A percentile compares a stretch with the other conserved stretches of the same genome.
Evolutionary conservation across 2,888 invertebrate genomes (phyloP).

Genomic region (Lasius platythorax): DNA sequence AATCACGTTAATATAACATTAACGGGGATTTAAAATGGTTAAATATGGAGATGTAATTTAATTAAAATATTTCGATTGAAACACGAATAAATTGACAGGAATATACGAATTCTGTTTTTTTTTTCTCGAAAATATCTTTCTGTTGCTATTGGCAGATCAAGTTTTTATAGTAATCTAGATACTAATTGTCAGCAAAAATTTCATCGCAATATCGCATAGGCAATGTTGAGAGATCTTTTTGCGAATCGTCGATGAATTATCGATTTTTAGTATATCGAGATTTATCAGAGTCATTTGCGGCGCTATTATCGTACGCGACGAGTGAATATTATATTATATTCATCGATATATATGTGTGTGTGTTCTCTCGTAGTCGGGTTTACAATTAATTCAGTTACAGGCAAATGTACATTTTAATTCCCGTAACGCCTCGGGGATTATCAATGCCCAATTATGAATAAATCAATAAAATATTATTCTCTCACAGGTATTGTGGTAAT

Average conservation of each 20-base stretch:
- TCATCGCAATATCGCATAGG: not conserved
- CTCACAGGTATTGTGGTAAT: conserved; percentile 34
- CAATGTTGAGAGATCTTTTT: not conserved
- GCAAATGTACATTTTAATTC: conserved; percentile 36
- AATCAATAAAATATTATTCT: conserved; percentile 38
- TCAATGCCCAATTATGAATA: conserved; percentile 21
- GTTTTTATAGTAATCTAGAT: not conserved
- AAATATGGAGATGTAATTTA: not conserved
- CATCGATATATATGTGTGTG: not conserved
- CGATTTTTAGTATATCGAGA: not conserved
- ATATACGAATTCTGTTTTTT: not conserved
- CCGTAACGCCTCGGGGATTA: conserved; percentile 36
- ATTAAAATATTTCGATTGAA: not conserved
- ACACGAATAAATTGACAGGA: not conserved
- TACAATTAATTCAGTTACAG: conserved; percentile 35
- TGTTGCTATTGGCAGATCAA: not conserved
- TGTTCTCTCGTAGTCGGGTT: conserved; percentile 11
- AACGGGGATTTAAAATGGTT: not conserved
- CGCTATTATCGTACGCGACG: not conserved
- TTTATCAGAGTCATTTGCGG: conserved; percentile 17
- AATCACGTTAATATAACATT: not conserved
- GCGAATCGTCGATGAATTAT: not conserved
- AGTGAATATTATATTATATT: not conserved
- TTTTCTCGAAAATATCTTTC: not conserved
- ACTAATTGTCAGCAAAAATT: not conserved